These are phyloP conservation scores for Mesorhabditis spiculigera DNA, from an alignment of 2,888 invertebrate genomes.

Conservation along the genomic window DNA sequence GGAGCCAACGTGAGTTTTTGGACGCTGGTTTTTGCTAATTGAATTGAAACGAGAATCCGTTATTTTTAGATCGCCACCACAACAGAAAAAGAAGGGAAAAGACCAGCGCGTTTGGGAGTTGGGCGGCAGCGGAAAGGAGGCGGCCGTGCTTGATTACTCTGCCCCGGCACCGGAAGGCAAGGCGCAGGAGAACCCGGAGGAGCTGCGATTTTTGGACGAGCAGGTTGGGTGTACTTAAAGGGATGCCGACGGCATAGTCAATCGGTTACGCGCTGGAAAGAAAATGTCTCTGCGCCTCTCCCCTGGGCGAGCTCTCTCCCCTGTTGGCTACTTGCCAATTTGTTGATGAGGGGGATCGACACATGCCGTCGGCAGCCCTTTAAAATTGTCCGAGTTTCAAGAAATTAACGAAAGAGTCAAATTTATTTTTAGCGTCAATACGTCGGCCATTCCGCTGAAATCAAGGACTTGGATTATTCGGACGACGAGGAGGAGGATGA, in stretches of 20 bases:
- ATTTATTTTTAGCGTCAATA: conserved; percentile 41
- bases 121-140: conserved; percentile 39
- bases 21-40: no score
- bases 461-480: conserved; percentile 61
- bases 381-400: conserved; percentile 62
- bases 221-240: conserved; percentile 46
- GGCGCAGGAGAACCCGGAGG: conserved; percentile 69
- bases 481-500: conserved; percentile 42
- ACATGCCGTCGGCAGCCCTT: no score
- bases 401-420: conserved; percentile 12
- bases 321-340: no score
- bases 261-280: no score
- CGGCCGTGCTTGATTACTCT: conserved; percentile 62
- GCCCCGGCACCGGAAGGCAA: conserved; percentile 9
- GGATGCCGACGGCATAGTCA: no score
- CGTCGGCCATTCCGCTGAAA: conserved; percentile 61
- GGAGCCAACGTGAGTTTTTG: not conserved
- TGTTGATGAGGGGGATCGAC: no score
- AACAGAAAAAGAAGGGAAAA: conserved; percentile 44
- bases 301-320: no score
- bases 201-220: conserved; percentile 62
- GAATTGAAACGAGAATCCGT: not conserved
- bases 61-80: conserved; percentile 12
- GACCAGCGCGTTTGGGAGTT: conserved; percentile 50
- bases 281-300: no score